Evolutionary conservation across 2,888 invertebrate species (phyloP), one percentile per base, ranked within the genome.

Genomic region (Bellardia pandia): DNA sequence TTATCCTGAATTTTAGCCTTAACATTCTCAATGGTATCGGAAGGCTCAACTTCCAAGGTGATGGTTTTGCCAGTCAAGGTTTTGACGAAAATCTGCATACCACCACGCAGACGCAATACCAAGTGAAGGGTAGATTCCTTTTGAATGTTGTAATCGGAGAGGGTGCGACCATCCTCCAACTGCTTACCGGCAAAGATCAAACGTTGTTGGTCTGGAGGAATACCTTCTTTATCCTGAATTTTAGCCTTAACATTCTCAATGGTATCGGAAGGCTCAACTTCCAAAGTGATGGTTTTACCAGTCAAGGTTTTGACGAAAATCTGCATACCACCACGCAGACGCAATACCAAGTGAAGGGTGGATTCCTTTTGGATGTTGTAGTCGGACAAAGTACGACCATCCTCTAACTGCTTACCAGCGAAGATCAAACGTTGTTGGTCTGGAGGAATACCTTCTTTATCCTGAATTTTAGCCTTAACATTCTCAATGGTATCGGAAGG

Each of bases 401-500:
- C 89, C 33, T 89, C 89, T 60, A 89, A 33, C 5, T 89, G 89
- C 9, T 89, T 89, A n/a, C 89, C 89, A 4, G 89, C 89, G 11
- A 89, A 89, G 23, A 89, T 89, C 53, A 89, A 75, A 88, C 89
- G 89, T 33, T 89, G 89, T 13, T 89, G 89, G 23, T 89, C 89
- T 88, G 89, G 89, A 0, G 89, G 89, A 75, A 89, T 89, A 30
- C 89, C 89, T 68, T 89, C 89, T 60, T 89, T 89, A n/a, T 89
- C 89, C 30, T 89, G 89, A 48, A 89, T 89, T 1, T 89, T 89
- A 0, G 89, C 89, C 11, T 89, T 89, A 0, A 89, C 89, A 5
- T 89, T 89, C 14, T 89, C 89, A 11, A 89, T 89, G 0, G 89
- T 89, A 1, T 89, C 89, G 0, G 89, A 89, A 1, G 89, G 89